Evolutionary conservation across 2,797 vertebrate genomes (phyloP), one percentile per base, ranked within the genome.

Genomic region (Eulemur albifrons): DNA sequence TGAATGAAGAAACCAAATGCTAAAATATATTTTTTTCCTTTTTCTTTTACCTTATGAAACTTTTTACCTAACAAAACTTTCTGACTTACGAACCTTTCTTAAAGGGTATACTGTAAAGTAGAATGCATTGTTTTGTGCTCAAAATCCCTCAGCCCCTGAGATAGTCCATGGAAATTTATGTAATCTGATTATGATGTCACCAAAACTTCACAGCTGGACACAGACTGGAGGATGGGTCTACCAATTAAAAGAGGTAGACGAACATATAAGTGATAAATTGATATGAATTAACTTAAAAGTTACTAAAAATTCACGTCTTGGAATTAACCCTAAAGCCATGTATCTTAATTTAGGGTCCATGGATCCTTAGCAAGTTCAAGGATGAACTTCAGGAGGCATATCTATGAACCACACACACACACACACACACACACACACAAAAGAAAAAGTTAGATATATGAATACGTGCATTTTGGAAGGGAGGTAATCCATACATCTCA

Each of bases 1-100:
- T 85, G 21, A 94, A 77, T 84, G 35, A 82, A 54, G 18, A 27
- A 93, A 59, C 63, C 45, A 87, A 96, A 93, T 86, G 30, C 52
- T 76, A 21, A 27, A 14, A 72, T 35, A 94, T 2, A 48, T 63
- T 61, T 90, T 77, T 84, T 85, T 10, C 4, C 32, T 32, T 72
- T 38, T 35, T 35, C 75, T 32, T 59, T 72, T 2, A 67, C 50
- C 35, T 48, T 76, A 45, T 21, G 35, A 57, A 67, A 85, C 50
- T 27, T 70, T 88, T 82, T 32, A 93, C 27, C 35, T 59, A 30
- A n/a, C 59, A 12, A 72, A 63, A 88, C 15, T 18, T 79, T 83
- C 65, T 81, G 40, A 30, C 23, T 92, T 94, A 79, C 18, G 32
- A 82, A 92, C 92, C 54, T 63, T 92, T 92, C 38, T 73, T 57